Evolutionary conservation across 2,888 invertebrate species (phyloP).

Genomic region (Cepaea hortensis): DNA sequence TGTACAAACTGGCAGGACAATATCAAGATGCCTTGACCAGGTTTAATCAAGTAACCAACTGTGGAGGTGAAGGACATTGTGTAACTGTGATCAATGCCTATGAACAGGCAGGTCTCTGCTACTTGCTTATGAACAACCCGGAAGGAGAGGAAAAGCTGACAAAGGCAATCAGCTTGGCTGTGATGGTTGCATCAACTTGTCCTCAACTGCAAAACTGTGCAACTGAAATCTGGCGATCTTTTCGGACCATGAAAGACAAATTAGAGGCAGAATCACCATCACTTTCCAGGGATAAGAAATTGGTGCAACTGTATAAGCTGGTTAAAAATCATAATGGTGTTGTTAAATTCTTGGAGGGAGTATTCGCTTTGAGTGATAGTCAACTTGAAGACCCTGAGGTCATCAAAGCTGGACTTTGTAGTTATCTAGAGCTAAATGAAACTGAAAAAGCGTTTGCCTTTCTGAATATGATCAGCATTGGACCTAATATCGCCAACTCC

Average conservation of each 20-base stretch:
- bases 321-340: neutral
- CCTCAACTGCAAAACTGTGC: neutral
- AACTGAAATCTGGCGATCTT: neutral
- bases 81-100: conserved; percentile 4
- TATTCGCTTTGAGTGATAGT: neutral
- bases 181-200: neutral
- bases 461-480: neutral
- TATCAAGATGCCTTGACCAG: neutral
- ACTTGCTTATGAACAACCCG: neutral
- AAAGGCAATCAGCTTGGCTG: conserved; percentile 16
- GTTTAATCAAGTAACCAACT: conserved; percentile 12
- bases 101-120: conserved; percentile 12
- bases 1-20: neutral
- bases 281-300: neutral
- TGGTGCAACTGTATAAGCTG: neutral
- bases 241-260: neutral
- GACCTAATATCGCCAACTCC: neutral
- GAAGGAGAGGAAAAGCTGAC: neutral
- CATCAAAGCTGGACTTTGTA: neutral
- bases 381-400: neutral
- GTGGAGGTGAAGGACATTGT: neutral
- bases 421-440: neutral
- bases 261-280: neutral
- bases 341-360: neutral
- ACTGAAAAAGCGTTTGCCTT: conserved; percentile 9